phyloP scores from a whole-genome alignment of 2,113 vertebrate genomes.

The Thinocorus orbignyianus region DNA sequence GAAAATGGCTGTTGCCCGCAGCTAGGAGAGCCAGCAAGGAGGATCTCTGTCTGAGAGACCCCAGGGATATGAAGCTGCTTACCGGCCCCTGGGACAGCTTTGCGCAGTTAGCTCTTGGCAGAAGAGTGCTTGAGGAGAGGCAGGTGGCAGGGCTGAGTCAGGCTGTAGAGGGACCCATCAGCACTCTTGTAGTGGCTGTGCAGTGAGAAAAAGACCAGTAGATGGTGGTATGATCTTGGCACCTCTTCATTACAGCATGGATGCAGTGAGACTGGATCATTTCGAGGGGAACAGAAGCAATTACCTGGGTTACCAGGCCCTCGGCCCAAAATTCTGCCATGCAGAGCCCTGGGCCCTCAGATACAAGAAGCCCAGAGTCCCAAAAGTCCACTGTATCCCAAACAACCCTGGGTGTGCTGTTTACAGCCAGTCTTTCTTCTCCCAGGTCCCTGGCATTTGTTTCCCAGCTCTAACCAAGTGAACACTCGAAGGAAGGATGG shows the following conservation, averaged over 20 bases:
- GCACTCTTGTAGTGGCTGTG: not conserved
- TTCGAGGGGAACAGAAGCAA: too few species aligned
- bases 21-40: not conserved
- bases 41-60: too few species aligned
- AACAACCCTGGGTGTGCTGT: not conserved
- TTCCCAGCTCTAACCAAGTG: rapidly evolving
- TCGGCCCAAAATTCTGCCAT: not conserved
- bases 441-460: rapidly evolving
- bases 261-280: rapidly evolving
- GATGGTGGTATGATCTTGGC: not conserved
- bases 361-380: rapidly evolving
- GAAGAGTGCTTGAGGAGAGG: not conserved
- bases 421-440: not conserved
- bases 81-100: not conserved
- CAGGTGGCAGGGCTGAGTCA: not conserved
- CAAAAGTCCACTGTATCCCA: rapidly evolving
- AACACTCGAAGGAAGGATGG: not conserved
- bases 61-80: not conserved
- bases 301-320: too few species aligned
- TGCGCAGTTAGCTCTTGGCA: rapidly evolving
- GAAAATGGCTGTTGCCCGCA: not conserved
- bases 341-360: not conserved
- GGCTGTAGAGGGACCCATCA: not conserved
- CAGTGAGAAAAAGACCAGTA: not conserved
- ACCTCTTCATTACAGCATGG: rapidly evolving